Percentiles rank a stretch among this genome's conserved stretches.
These are phyloP conservation scores for Maconellicoccus hirsutus DNA, from an alignment of 1,140 invertebrate genomes.

Conservation along the genomic window DNA sequence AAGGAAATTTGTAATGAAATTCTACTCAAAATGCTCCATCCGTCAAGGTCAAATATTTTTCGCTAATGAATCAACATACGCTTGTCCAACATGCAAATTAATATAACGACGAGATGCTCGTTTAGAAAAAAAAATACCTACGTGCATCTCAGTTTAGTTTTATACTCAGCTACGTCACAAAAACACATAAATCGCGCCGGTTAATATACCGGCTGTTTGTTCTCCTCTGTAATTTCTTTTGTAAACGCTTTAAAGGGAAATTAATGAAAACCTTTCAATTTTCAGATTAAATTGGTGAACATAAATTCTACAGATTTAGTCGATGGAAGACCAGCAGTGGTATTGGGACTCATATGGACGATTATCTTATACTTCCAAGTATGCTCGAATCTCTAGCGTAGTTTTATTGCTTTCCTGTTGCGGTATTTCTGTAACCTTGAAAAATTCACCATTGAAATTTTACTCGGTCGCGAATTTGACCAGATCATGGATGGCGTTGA, in stretches of 20 bases:
- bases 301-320: slow-evolving; percentile 97
- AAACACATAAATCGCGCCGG: too few relatives aligned
- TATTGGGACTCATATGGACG: slow-evolving; percentile 96
- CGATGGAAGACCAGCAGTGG: slow-evolving; percentile 92
- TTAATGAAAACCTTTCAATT: slow-evolving; percentile 45
- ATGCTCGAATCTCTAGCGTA: slow-evolving; percentile 31
- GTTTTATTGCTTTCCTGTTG: neutral
- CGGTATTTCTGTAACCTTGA: neutral
- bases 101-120: too few relatives aligned
- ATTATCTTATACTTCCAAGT: slow-evolving; percentile 99
- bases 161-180: too few relatives aligned
- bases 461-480: neutral
- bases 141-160: too few relatives aligned
- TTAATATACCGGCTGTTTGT: too few relatives aligned
- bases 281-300: slow-evolving; percentile 92
- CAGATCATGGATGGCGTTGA: neutral
- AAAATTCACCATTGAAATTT: neutral
- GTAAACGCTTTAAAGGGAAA: slow-evolving; percentile 60
- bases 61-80: neutral
- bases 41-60: neutral
- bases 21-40: neutral
- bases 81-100: neutral
- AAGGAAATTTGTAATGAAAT: neutral
- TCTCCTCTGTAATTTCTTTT: neutral
- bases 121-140: neutral